phyloP scores from a whole-genome alignment of 23 tunicate genomes.

The Halocynthia aurantium region DNA sequence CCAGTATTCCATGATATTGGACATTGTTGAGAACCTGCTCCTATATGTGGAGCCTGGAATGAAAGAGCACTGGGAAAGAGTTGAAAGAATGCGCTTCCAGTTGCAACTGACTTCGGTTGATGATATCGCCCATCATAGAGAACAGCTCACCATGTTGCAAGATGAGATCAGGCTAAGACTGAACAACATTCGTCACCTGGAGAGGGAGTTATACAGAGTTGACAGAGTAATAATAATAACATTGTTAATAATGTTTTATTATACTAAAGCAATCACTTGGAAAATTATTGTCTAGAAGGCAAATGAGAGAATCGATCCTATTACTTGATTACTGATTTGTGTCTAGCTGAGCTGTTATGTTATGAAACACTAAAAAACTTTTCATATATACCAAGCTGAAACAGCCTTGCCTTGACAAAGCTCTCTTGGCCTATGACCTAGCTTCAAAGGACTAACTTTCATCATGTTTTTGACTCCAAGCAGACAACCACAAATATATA shows the following conservation, averaged over 20 bases:
- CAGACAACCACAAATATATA: too few species aligned
- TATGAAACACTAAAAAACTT: too few species aligned
- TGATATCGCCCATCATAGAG: constrained; percentile 61
- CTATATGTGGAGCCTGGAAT: constrained; percentile 98
- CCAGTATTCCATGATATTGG: constrained; percentile 87
- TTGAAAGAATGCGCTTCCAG: constrained; percentile 72
- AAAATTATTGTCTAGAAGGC: too few species aligned
- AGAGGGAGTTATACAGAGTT: constrained; percentile 54
- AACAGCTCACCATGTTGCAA: constrained; percentile 55
- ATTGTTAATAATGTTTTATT: not conserved
- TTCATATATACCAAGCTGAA: too few species aligned
- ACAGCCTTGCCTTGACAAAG: too few species aligned
- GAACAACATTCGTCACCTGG: constrained; percentile 74
- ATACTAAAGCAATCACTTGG: too few species aligned
- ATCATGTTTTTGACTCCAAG: too few species aligned
- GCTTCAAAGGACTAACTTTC: too few species aligned
- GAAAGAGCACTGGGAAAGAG: constrained; percentile 71
- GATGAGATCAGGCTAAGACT: constrained; percentile 53
- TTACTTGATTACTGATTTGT: too few species aligned
- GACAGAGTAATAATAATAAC: constrained; percentile 61
- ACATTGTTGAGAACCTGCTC: constrained; percentile 90
- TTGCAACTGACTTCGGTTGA: constrained; percentile 87
- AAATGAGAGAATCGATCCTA: too few species aligned
- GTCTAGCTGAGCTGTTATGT: too few species aligned
- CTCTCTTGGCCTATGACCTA: too few species aligned